phyloP scores from a whole-genome alignment of 1,140 invertebrate species.

The Bombus difficillimus region DNA sequence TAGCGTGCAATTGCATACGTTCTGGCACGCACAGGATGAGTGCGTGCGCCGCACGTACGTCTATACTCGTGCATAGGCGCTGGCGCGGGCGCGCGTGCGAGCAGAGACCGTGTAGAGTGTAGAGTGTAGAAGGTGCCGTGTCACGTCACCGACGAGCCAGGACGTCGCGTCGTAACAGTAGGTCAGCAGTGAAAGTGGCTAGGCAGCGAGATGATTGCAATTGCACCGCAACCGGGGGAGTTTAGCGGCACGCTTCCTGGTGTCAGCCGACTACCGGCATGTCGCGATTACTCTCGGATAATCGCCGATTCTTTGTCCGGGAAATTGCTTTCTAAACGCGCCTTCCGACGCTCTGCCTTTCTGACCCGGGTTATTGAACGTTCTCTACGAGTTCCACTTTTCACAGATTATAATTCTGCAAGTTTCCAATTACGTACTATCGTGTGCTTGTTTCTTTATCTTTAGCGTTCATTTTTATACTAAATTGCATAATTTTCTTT shows the following conservation, averaged over 20 bases:
- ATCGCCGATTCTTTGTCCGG: slow-evolving; percentile 46
- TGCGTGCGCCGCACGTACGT: not conserved
- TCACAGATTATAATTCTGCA: no score
- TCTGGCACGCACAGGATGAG: slow-evolving; percentile 9
- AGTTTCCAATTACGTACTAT: no score
- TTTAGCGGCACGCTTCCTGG: slow-evolving; percentile 65
- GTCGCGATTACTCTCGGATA: slow-evolving; percentile 42
- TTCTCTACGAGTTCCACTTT: not conserved
- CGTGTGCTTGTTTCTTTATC: no score
- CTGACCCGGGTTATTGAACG: not conserved
- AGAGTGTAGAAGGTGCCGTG: slow-evolving; percentile 43
- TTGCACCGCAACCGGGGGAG: slow-evolving; percentile 60
- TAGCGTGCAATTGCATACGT: slow-evolving; percentile 4
- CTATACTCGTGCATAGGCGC: not conserved
- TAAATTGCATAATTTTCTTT: no score
- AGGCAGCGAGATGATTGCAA: slow-evolving; percentile 73
- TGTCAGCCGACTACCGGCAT: slow-evolving; percentile 45
- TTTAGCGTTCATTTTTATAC: no score
- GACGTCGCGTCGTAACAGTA: slow-evolving; percentile 72
- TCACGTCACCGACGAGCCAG: slow-evolving; percentile 66
- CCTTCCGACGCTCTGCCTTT: slow-evolving; percentile 16
- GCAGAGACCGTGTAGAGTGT: not conserved
- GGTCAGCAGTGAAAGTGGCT: slow-evolving; percentile 77
- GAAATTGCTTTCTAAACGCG: slow-evolving; percentile 38
- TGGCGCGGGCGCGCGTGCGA: not conserved